Percentiles rank a stretch among this genome's conserved stretches.
phyloP scores from a whole-genome alignment of 53 echinoderm and acorn worm species.

The Crossaster papposus region DNA sequence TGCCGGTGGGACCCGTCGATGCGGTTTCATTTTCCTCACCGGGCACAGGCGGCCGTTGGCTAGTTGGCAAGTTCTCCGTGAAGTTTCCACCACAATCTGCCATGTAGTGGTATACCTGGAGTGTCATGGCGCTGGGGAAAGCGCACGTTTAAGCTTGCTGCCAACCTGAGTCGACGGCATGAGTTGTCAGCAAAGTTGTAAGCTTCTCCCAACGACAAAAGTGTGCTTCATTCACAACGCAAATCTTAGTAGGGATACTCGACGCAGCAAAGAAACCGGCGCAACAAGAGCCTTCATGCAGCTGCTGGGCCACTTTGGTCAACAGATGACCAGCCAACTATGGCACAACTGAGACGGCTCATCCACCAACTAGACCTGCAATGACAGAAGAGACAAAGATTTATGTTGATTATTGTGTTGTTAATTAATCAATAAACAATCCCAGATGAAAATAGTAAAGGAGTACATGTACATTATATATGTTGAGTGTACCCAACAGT shows the following conservation, averaged over 20 bases:
- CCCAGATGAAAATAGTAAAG: slow-evolving; percentile 48
- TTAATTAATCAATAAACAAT: slow-evolving; percentile 53
- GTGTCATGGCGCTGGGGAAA: slow-evolving; percentile 68
- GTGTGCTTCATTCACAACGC: background rate
- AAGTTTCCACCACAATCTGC: slow-evolving; percentile 83
- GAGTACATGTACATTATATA: too few species aligned
- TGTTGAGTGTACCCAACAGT: slow-evolving; percentile 35
- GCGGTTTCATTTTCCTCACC: slow-evolving; percentile 82
- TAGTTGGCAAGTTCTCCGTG: slow-evolving; percentile 70
- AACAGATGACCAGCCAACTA: slow-evolving; percentile 19
- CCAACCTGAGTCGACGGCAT: slow-evolving; percentile 35
- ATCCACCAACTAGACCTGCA: slow-evolving; percentile 35
- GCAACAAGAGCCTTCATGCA: background rate
- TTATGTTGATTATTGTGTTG: too few species aligned
- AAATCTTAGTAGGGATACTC: background rate
- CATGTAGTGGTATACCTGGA: slow-evolving; percentile 71
- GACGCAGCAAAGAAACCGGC: background rate
- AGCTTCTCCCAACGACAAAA: background rate
- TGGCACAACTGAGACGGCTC: slow-evolving; percentile 24
- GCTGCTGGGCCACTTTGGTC: slow-evolving; percentile 19
- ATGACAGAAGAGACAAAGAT: slow-evolving; percentile 54
- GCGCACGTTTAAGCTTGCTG: slow-evolving; percentile 22
- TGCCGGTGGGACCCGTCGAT: slow-evolving; percentile 55
- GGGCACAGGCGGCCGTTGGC: slow-evolving; percentile 81
- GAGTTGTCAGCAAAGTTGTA: background rate